Percentiles rank a stretch among this genome's conserved stretches.
Evolutionary conservation across 2,888 invertebrate genomes (phyloP).

Genomic region (Eupithecia tripunctaria): DNA sequence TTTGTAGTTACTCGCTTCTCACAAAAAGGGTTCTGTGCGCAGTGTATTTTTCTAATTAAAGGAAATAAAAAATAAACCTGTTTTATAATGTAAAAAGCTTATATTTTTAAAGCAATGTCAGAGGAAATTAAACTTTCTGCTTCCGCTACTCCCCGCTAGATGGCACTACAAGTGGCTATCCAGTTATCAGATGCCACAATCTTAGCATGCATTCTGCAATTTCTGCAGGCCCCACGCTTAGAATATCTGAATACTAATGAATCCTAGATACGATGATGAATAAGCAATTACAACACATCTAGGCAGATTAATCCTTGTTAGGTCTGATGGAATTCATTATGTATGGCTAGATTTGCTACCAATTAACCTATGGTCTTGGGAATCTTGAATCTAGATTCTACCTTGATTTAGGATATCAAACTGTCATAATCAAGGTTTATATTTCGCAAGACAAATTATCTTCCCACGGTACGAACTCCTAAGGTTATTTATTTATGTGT

Average conservation of each 20-base stretch:
- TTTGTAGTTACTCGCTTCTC: no score
- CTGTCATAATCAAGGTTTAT: not conserved
- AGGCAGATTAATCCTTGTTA: constrained; percentile 45
- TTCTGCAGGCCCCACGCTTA: constrained; percentile 28
- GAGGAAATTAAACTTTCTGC: constrained; percentile 19
- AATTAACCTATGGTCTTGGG: constrained; percentile 21
- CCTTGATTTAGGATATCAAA: constrained; percentile 19
- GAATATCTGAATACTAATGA: constrained; percentile 47
- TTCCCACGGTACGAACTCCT: not conserved
- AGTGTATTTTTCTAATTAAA: no score
- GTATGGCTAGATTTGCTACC: constrained; percentile 30
- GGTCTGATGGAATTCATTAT: constrained; percentile 45
- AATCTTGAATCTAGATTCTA: constrained; percentile 7
- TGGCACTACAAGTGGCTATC: constrained; percentile 49
- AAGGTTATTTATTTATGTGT: not conserved
- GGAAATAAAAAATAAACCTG: no score
- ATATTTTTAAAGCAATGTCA: no score
- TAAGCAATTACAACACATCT: constrained; percentile 43
- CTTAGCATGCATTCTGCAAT: constrained; percentile 37
- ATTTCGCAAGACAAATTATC: constrained; percentile 12
- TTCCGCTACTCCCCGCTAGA: constrained; percentile 53
- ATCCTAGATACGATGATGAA: constrained; percentile 44
- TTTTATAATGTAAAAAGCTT: no score
- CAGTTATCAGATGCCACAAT: constrained; percentile 27
- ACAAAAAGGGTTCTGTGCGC: no score